Evolutionary conservation across 1,140 invertebrate genomes (phyloP), one percentile per base, ranked within the genome.

Genomic region (Hirudo medicinalis): DNA sequence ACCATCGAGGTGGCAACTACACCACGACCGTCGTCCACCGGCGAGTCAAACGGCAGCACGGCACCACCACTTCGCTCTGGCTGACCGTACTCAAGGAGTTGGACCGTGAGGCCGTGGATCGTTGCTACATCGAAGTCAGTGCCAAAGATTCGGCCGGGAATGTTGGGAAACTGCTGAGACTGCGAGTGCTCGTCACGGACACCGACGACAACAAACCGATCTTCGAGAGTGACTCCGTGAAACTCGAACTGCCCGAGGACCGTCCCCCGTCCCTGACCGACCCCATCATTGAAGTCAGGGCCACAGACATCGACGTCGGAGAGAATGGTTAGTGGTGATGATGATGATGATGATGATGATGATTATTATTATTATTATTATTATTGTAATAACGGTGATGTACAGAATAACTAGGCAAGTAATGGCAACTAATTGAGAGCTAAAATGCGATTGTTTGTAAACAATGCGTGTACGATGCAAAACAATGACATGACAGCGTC

Each of bases 191-290:
- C 29, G 11, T 63, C 29, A 55, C 70, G 19, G 79, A 81, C 69
- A 75, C 76, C 17, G 80, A 81, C 73, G 80, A 81, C 72, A 79
- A 80, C 72, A 70, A 76, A 0, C 82, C 84, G 4, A 74, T 76
- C 27, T 86, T 86, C 76, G 76, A 75, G 17, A 76, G 80, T 29
- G 69, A 73, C 6, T 74, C 77, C 13, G 85, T 85, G 74, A 74
- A 79, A 54, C 81, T 81, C 49, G 89, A 85, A 32, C 90, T 96
- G 3, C 87, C 87, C 74, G 93, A 97, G 81, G 94, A 94, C 79
- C 90, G 92, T 78, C 87, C 90, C 0, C 85, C 88, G 9, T 63
- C 57, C 3, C 57, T 32, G 9, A 91, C 91, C 20, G 91, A 89
- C 0, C 89, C 87, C 76, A 88, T 95, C 68, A 79, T 91, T 73